Evolutionary conservation across 2,113 vertebrate genomes (phyloP).

Genomic region (Hiodon alosoides): DNA sequence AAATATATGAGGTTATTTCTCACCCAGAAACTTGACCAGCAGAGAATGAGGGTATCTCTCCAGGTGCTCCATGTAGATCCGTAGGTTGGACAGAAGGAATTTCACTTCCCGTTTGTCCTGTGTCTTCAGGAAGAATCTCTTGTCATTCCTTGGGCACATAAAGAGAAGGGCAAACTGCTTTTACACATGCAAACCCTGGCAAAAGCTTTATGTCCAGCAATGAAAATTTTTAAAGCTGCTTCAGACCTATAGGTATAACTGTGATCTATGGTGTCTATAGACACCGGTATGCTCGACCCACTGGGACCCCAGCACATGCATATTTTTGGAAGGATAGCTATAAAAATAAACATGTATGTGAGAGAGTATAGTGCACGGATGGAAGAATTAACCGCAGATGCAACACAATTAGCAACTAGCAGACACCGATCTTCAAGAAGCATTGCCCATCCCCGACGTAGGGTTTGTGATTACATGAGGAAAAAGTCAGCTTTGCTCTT

Average conservation of each 20-base stretch:
- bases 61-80: slow-evolving; percentile 73
- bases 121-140: slow-evolving; percentile 84
- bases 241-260: too few species aligned
- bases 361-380: neutral
- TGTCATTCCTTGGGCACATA: slow-evolving; percentile 66
- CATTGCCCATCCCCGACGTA: slow-evolving; percentile 20
- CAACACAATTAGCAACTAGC: too few species aligned
- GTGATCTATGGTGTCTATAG: too few species aligned
- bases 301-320: too few species aligned
- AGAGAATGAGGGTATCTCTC: slow-evolving; percentile 75
- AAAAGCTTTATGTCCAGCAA: too few species aligned
- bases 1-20: slow-evolving; percentile 9
- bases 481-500: slow-evolving; percentile 89
- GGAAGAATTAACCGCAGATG: too few species aligned
- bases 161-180: neutral
- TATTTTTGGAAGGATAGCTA: too few species aligned
- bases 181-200: neutral
- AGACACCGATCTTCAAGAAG: too few species aligned
- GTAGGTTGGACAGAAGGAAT: slow-evolving; percentile 72
- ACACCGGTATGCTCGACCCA: too few species aligned
- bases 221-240: too few species aligned
- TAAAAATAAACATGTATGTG: neutral
- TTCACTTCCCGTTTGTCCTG: slow-evolving; percentile 70
- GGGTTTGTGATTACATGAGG: slow-evolving; percentile 64
- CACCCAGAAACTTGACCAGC: slow-evolving; percentile 79